Percentiles rank a stretch among this genome's conserved stretches.
Conservation (phyloP, 2,888 invertebrate genomes). For the Eustalomyia histrio region DNA sequence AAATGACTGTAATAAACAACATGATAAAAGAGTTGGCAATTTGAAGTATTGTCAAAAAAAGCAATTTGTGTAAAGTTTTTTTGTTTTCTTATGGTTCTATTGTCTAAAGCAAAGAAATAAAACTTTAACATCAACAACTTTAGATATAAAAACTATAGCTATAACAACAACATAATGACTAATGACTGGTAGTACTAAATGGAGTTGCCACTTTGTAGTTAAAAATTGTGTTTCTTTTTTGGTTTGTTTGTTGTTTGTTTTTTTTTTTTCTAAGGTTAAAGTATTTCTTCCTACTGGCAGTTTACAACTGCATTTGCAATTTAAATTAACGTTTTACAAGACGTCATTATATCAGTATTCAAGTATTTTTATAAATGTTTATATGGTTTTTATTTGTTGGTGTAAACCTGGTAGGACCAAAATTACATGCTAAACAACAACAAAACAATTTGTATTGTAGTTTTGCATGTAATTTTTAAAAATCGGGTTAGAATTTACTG, state of each 20-base stretch:
- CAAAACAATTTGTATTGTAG: too few relatives aligned
- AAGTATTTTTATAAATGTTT: slow-evolving; percentile 35
- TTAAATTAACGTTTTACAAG: slow-evolving; percentile 67
- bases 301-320: slow-evolving; percentile 66
- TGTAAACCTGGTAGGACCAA: slow-evolving; percentile 16
- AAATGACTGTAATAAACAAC: slow-evolving; percentile 60
- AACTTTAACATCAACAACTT: slow-evolving; percentile 51
- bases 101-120: slow-evolving; percentile 27
- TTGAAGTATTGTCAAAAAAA: slow-evolving; percentile 66
- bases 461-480: too few relatives aligned
- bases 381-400: background rate
- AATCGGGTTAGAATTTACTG: too few relatives aligned
- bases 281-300: slow-evolving; percentile 54
- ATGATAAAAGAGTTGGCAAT: slow-evolving; percentile 65
- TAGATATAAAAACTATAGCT: slow-evolving; percentile 29
- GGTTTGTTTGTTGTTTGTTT: slow-evolving; percentile 16
- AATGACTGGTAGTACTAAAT: slow-evolving; percentile 60
- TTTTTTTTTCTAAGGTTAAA: slow-evolving; percentile 31
- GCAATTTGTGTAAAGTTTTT: slow-evolving; percentile 64
- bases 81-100: slow-evolving; percentile 28
- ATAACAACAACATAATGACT: slow-evolving; percentile 50
- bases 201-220: slow-evolving; percentile 63
- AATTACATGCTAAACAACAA: background rate
- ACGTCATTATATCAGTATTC: slow-evolving; percentile 61
- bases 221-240: slow-evolving; percentile 43